phyloP scores from a whole-genome alignment of 1,140 invertebrate species.

The Macrotrachela quadricornifera region DNA sequence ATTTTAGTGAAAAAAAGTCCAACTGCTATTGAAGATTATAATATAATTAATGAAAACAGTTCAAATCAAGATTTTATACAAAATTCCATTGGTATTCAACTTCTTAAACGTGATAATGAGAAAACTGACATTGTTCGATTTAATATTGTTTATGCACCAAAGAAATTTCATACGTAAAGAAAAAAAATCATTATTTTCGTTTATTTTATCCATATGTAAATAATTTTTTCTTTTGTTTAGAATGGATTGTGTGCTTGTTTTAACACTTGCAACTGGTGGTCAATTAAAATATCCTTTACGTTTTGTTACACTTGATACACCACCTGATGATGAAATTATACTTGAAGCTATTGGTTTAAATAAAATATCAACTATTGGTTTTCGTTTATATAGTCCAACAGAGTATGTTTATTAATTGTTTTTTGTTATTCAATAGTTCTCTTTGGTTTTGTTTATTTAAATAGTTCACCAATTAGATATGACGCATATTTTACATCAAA shows the following conservation, averaged over 20 bases:
- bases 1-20: neutral
- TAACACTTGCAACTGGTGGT: slow-evolving; percentile 20
- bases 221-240: slow-evolving; percentile 12
- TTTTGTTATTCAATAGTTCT: neutral
- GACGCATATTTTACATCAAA: slow-evolving; percentile 20
- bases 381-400: slow-evolving; percentile 21
- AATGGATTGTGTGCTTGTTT: slow-evolving; percentile 19
- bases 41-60: neutral
- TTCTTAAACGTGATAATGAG: slow-evolving; percentile 18
- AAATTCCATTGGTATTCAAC: slow-evolving; percentile 5
- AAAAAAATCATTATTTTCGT: neutral
- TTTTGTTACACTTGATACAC: slow-evolving; percentile 23
- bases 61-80: neutral
- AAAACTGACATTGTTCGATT: slow-evolving; percentile 20
- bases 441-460: slow-evolving; percentile 1
- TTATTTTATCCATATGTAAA: neutral
- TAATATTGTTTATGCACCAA: slow-evolving; percentile 21
- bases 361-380: slow-evolving; percentile 21
- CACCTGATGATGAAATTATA: slow-evolving; percentile 22
- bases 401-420: slow-evolving; percentile 14
- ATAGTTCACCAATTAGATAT: slow-evolving; percentile 18
- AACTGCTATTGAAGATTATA: neutral
- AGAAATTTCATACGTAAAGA: slow-evolving; percentile 23
- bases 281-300: slow-evolving; percentile 26
- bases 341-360: slow-evolving; percentile 23